Evolutionary conservation across 1,140 invertebrate genomes (phyloP), one percentile per base, ranked within the genome.

Genomic region (Hermatobates lingyangjiaoensis): DNA sequence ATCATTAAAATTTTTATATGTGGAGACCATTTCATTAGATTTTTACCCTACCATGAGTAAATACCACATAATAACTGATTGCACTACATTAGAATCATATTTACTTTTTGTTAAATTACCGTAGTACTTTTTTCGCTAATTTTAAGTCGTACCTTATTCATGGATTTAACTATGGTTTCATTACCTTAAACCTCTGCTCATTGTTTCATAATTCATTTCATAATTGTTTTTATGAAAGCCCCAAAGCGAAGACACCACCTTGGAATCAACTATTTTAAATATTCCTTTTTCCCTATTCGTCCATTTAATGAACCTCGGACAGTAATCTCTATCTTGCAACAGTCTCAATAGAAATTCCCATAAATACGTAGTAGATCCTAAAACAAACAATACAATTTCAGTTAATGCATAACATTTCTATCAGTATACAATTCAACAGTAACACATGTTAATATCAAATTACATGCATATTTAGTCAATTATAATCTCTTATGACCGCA

Each of bases 171-270:
- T 15, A 45, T 12, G 27, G 25, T 7, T 26, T 48, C 10, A 23
- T 50, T 24, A 51, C 49, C 50, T 52, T 23, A 81, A 63, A 45
- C 79, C 79, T 58, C 79, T 61, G 3, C 80, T 79, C 80, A 81
- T 81, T 20, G 80, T 82, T 63, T 81, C 79, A 60, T 81, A 81
- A 60, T 81, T 81, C 79, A 82, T 81, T 58, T 80, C 76, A 12
- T 79, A 79, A 61, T 82, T 81, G 62, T 82, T 82, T 63, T 81
- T 81, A 62, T 81, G 78, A 21, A 74, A 61, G 45, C 79, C 79
- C 79, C 79, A 81, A n/a, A 81, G 61, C 53, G 70, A 66, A 21
- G 76, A 79, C 39, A 81, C 79, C 21, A 76, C 76, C 61, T 81
- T 81, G 0, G 76, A 79, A 63, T 81, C 80, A 2, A 82, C 76